phyloP scores from a whole-genome alignment of 2,888 invertebrate species.

The Drosophila pegasa region DNA sequence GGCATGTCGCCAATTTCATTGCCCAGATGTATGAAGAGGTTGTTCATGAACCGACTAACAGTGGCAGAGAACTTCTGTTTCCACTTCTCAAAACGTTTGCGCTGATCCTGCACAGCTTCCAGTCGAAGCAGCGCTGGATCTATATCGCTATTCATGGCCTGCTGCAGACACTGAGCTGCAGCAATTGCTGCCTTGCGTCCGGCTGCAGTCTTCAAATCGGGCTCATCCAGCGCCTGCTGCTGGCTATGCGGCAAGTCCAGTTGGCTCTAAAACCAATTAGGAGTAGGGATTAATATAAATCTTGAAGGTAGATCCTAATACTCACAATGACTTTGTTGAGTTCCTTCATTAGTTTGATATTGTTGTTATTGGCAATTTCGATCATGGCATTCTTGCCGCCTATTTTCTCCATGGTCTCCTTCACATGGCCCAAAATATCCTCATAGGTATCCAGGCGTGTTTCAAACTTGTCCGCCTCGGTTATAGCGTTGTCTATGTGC shows the following conservation, averaged over 20 bases:
- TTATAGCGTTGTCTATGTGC: conserved; percentile 91
- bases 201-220: conserved; percentile 89
- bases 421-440: conserved; percentile 92
- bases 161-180: conserved; percentile 90
- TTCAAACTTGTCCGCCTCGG: conserved; percentile 90
- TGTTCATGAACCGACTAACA: conserved; percentile 95
- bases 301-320: conserved; percentile 32
- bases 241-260: conserved; percentile 89
- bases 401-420: conserved; percentile 95
- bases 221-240: conserved; percentile 89
- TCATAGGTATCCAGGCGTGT: conserved; percentile 91
- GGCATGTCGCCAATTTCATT: conserved; percentile 89
- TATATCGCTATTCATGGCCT: conserved; percentile 90
- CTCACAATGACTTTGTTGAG: conserved; percentile 92
- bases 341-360: conserved; percentile 91
- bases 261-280: conserved; percentile 86
- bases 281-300: background rate
- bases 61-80: conserved; percentile 92
- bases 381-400: conserved; percentile 95
- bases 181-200: conserved; percentile 88
- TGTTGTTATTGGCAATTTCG: conserved; percentile 94
- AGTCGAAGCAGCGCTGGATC: conserved; percentile 88
- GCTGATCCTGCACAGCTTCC: conserved; percentile 92
- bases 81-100: conserved; percentile 91
- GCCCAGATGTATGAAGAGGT: conserved; percentile 96